Evolutionary conservation across 2,888 invertebrate genomes (phyloP), one percentile per base, ranked within the genome.

Genomic region (Gari tellinella): DNA sequence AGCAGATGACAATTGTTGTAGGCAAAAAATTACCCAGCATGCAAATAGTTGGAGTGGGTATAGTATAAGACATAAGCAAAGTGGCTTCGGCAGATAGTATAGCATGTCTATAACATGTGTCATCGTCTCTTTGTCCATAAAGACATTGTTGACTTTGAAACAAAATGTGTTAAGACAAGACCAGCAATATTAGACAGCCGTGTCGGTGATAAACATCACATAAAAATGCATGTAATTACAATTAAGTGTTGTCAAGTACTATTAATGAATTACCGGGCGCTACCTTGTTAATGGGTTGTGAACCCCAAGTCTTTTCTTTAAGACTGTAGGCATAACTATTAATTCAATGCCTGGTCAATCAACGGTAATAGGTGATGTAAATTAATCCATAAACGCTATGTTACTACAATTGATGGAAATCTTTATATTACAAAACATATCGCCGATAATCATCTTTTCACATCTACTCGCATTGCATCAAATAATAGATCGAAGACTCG

Each of bases 311-410:
- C 31, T 31, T 31, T 31, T 31, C 31, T 31, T 17, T 19, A 12
- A n/a, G 23, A 12, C 17, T 2, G 3, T 14, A 12, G 48, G 23
- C 48, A 19, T 48, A 48, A 48, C 12, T 12, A 21, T 48, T 48
- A 19, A 48, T 48, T 12, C n/a, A 12, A 48, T 65, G 10, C 43
- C 26, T 43, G 48, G 23, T 21, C 46, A 48, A 48, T 49, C 40
- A 26, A 25, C 48, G 49, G 58, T 60, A 46, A 70, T 41, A 68
- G n/a, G 68, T 68, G 67, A 67, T 68, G 73, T 68, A 64, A 73
- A 55, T 53, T 56, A 73, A 73, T 64, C 53, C 41, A 21, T 40
- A 60, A 26, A 56, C 49, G 64, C 46, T 64, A 31, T 60, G 40
- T 19, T 46, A 43, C 55, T 55, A 45, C 31, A 31, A 31, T 31